Evolutionary conservation across 2,797 vertebrate species (phyloP), one percentile per base, ranked within the genome.

Genomic region (Ispidina lecontei): DNA sequence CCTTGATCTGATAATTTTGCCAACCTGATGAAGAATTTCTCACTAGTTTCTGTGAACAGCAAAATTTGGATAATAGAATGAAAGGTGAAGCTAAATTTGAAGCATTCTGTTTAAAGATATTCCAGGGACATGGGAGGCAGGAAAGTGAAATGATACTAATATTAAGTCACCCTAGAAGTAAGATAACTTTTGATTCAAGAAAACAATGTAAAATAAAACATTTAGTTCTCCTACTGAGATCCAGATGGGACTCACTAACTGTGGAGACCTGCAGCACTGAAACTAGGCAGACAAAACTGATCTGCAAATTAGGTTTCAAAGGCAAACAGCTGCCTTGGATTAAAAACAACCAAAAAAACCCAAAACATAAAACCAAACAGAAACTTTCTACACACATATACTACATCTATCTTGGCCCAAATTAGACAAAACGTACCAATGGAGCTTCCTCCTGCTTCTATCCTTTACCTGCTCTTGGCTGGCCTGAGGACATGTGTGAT

Each of bases 1-100:
- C 41, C 33, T 87, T 93, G 52, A 89, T 91, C 91, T 94, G 64
- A 71, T 52, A 75, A 29, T 31, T 88, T 77, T 84, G 20, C 23
- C 29, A 87, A 14, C n/a, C 65, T 86, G 8, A n/a, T 81, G 56
- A 31, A 73, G 62, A 68, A 77, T 91, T 78, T 92, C 31, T 92
- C 33, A 58, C 29, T 82, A 33, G 52, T 72, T 31, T 62, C 23
- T 55, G 13, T 74, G 7, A 78, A 46, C 25, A 79, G 47, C 13
- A 87, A 85, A 93, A 92, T n/a, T 73, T 81, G 52, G 17, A 37
- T 63, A 76, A 82, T 47, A 82, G 62, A 93, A 80, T 54, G 60
- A 92, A 78, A 91, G n/a, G 33, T 4, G 4, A 77, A 72, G 35
- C 20, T 68, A 23, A 95, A 85, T 85, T 64, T 69, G 68, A 79